These are phyloP conservation scores for Lagenorhynchus albirostris DNA, from an alignment of 2,113 vertebrate species.

Conservation along the genomic window DNA sequence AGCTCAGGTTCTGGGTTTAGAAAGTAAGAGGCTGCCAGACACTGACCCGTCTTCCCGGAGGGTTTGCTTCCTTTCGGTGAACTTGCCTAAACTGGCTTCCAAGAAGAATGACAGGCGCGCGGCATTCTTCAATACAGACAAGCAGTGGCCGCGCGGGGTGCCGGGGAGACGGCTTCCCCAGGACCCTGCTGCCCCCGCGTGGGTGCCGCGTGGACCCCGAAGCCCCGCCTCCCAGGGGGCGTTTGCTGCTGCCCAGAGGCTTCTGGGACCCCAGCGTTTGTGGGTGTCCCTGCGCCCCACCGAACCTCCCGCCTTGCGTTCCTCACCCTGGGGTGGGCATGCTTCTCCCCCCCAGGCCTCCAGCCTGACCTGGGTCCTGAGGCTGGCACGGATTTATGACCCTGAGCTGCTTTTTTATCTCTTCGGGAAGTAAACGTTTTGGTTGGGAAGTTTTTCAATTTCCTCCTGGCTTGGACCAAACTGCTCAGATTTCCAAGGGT, in stretches of 20 bases:
- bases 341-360: background rate
- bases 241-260: background rate
- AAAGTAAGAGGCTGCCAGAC: background rate
- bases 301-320: background rate
- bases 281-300: background rate
- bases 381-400: slow-evolving; percentile 59
- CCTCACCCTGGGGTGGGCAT: background rate
- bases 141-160: background rate
- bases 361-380: slow-evolving; percentile 54
- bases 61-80: background rate
- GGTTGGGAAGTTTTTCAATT: slow-evolving; percentile 77
- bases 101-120: background rate
- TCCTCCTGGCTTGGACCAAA: slow-evolving; percentile 70
- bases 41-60: background rate
- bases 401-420: slow-evolving; percentile 64
- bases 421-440: slow-evolving; percentile 71
- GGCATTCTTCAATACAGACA: background rate
- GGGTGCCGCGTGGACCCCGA: fast-evolving
- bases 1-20: background rate
- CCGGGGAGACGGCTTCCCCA: fast-evolving
- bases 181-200: fast-evolving
- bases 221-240: fast-evolving
- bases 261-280: background rate
- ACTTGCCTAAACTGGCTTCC: background rate
- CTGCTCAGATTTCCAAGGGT: slow-evolving; percentile 62